These are phyloP conservation scores for Alitta virens DNA, from an alignment of 2,888 invertebrate genomes.

Conservation along the genomic window DNA sequence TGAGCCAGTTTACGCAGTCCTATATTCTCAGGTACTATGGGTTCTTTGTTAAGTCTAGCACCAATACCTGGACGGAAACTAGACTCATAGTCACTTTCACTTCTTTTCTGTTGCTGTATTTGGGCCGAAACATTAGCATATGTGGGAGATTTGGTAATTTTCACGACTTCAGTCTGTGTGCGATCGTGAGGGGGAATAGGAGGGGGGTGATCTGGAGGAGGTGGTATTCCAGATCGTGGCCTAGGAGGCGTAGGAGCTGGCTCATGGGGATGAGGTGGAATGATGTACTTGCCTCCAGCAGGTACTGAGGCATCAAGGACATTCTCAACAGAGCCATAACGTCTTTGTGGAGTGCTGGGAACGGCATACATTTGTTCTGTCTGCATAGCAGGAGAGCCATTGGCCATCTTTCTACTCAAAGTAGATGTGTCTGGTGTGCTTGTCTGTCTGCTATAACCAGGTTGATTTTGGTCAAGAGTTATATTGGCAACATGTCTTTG, in stretches of 20 bases:
- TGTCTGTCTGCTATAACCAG: too few relatives aligned
- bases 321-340: conserved; percentile 3
- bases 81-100: conserved; percentile 60
- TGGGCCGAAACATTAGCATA: conserved; percentile 51
- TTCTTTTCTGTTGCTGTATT: conserved; percentile 16
- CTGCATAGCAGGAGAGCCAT: background rate
- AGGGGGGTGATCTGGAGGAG: conserved; percentile 36
- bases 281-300: background rate
- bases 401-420: background rate
- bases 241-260: conserved; percentile 32
- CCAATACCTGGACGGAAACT: conserved; percentile 85
- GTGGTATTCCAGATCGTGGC: conserved; percentile 23
- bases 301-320: background rate
- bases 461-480: background rate
- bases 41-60: conserved; percentile 85
- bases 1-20: background rate
- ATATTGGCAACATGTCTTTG: conserved; percentile 5
- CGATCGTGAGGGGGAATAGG: conserved; percentile 26
- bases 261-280: conserved; percentile 35
- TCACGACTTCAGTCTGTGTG: conserved; percentile 35
- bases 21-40: conserved; percentile 47
- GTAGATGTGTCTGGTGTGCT: background rate
- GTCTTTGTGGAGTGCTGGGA: conserved; percentile 1
- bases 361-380: conserved; percentile 17
- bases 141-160: conserved; percentile 29